A percentile compares a stretch with the other conserved stretches of the same genome.
Evolutionary conservation across 1,140 invertebrate genomes (phyloP).

Genomic region (Euwallacea fornicatus): DNA sequence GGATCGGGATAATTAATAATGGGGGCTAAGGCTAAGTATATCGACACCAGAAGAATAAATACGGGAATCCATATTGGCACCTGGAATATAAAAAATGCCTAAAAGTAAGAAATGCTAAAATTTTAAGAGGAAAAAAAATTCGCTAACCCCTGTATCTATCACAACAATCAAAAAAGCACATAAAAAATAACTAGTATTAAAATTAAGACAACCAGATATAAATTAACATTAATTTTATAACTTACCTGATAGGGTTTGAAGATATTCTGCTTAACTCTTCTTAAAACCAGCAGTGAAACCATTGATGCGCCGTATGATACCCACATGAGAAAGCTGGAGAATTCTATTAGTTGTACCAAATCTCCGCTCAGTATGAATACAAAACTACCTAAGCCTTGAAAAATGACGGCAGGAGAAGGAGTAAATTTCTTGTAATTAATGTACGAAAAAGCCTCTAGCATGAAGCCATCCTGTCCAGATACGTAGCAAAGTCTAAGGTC

Average conservation of each 20-base stretch:
- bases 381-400: constrained; percentile 75
- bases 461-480: constrained; percentile 82
- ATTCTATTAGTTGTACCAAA: constrained; percentile 81
- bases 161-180: too few relatives aligned
- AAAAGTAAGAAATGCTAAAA: too few relatives aligned
- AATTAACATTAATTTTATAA: too few relatives aligned
- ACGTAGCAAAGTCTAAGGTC: constrained; percentile 79
- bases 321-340: constrained; percentile 88
- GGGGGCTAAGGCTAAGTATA: constrained; percentile 78
- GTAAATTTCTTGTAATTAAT: constrained; percentile 79
- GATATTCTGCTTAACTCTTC: constrained; percentile 69
- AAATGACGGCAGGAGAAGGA: constrained; percentile 79
- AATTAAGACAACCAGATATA: too few relatives aligned
- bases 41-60: constrained; percentile 70
- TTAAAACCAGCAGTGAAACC: constrained; percentile 73
- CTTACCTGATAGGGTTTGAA: constrained; percentile 68
- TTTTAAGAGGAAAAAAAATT: too few relatives aligned
- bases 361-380: constrained; percentile 74
- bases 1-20: constrained; percentile 75
- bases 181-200: too few relatives aligned
- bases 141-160: too few relatives aligned
- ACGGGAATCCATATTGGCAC: constrained; percentile 76
- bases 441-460: constrained; percentile 82
- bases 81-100: too few relatives aligned
- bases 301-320: constrained; percentile 85